Percentiles rank a stretch among this genome's conserved stretches.
Conservation (phyloP, 2,888 invertebrate species). For the Drosophila barbarae region DNA sequence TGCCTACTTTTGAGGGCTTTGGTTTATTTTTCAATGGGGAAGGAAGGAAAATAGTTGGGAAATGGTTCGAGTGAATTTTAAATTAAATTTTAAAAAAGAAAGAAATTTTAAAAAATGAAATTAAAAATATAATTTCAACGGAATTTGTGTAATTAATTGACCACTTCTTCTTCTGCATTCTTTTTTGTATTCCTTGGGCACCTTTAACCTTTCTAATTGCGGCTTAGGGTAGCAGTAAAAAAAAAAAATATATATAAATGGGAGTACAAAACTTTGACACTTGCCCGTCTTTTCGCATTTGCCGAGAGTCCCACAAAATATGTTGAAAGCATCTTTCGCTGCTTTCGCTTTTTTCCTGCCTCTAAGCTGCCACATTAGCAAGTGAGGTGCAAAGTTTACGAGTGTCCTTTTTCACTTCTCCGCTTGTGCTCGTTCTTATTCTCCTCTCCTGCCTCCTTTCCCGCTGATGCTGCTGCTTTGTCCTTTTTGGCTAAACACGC, state of each 20-base stretch:
- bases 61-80: no score
- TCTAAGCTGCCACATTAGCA: constrained; percentile 70
- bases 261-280: constrained; percentile 25
- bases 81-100: neutral
- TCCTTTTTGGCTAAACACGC: constrained; percentile 1
- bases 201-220: constrained; percentile 52
- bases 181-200: constrained; percentile 7
- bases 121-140: constrained; percentile 7
- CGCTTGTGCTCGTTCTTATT: constrained; percentile 3
- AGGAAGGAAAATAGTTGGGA: no score
- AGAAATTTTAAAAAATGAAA: no score
- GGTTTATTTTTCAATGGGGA: neutral
- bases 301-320: constrained; percentile 7
- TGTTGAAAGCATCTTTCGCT: constrained; percentile 27
- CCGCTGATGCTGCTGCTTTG: neutral
- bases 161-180: constrained; percentile 15
- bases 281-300: neutral
- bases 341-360: neutral
- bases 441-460: neutral
- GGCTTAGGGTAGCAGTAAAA: constrained; percentile 12
- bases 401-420: constrained; percentile 60
- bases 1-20: neutral
- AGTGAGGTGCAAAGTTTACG: constrained; percentile 72
- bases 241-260: neutral
- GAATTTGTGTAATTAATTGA: constrained; percentile 60